Evolutionary conservation across 2,888 invertebrate genomes (phyloP).

Genomic region (Saturnia japonica): DNA sequence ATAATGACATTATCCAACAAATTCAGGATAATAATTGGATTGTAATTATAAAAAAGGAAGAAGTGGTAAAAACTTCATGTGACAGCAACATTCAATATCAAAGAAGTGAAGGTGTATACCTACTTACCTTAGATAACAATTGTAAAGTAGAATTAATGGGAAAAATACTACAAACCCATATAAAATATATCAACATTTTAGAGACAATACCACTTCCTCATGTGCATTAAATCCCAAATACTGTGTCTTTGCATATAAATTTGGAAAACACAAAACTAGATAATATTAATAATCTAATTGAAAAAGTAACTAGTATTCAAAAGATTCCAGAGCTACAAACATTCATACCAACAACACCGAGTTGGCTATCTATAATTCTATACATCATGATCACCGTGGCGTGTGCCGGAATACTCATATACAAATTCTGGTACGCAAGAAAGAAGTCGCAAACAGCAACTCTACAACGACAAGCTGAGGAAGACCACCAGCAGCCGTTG

Average conservation of each 20-base stretch:
- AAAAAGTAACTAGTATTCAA: not conserved
- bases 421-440: not conserved
- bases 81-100: constrained; percentile 2
- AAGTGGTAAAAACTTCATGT: constrained; percentile 2
- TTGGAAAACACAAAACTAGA: constrained; percentile 3
- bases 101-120: not conserved
- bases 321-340: not conserved
- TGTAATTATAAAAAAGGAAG: constrained; percentile 1
- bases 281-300: not conserved
- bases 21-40: not conserved
- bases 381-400: not conserved
- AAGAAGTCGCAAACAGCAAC: not conserved
- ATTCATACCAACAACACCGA: not conserved
- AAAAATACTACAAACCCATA: not conserved
- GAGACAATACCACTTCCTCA: constrained; percentile 4
- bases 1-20: not conserved
- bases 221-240: not conserved
- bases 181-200: not conserved
- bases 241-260: not conserved
- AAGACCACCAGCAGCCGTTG: not conserved
- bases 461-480: not conserved
- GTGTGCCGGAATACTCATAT: not conserved
- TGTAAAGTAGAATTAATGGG: not conserved
- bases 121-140: not conserved
- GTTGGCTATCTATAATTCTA: not conserved